These are phyloP conservation scores for Drosophila rubida DNA, from an alignment of 2,888 invertebrate genomes.

Conservation along the genomic window DNA sequence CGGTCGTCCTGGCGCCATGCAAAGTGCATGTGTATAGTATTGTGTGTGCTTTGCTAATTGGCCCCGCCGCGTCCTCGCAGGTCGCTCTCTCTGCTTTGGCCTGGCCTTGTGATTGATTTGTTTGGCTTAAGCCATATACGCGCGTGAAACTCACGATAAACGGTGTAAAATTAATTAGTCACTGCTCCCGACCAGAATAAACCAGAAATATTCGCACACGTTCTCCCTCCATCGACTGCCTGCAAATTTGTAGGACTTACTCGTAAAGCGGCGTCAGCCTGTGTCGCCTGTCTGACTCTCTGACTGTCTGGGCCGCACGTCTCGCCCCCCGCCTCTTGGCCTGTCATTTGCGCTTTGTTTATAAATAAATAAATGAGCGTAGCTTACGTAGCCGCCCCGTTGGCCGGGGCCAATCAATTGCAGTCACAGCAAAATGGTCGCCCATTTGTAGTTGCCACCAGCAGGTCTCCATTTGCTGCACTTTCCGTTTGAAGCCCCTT, in stretches of 20 bases:
- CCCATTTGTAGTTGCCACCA: constrained; percentile 44
- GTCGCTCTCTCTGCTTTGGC: not conserved
- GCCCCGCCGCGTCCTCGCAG: constrained; percentile 22
- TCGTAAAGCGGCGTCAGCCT: constrained; percentile 23
- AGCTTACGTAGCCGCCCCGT: constrained; percentile 45
- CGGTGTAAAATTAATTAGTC: constrained; percentile 78
- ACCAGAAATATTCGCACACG: constrained; percentile 3
- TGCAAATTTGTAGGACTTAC: constrained; percentile 34
- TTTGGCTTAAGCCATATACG: constrained; percentile 66
- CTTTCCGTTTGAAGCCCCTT: constrained; percentile 9
- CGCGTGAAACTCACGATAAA: constrained; percentile 70
- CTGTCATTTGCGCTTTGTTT: constrained; percentile 40
- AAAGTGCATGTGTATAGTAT: constrained; percentile 64
- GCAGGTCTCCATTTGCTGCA: not conserved
- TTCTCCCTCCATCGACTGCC: constrained; percentile 22
- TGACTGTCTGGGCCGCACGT: too few relatives aligned
- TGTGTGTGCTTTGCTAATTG: constrained; percentile 76
- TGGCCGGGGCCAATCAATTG: constrained; percentile 52
- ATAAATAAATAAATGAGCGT: constrained; percentile 73
- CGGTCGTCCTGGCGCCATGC: constrained; percentile 63
- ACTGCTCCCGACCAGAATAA: constrained; percentile 27
- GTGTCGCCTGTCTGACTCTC: constrained; percentile 42
- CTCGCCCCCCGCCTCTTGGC: not conserved
- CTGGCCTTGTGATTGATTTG: constrained; percentile 68
- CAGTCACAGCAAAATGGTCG: constrained; percentile 46